Evolutionary conservation across 1,140 invertebrate species (phyloP).

Genomic region (Heliconius congener): DNA sequence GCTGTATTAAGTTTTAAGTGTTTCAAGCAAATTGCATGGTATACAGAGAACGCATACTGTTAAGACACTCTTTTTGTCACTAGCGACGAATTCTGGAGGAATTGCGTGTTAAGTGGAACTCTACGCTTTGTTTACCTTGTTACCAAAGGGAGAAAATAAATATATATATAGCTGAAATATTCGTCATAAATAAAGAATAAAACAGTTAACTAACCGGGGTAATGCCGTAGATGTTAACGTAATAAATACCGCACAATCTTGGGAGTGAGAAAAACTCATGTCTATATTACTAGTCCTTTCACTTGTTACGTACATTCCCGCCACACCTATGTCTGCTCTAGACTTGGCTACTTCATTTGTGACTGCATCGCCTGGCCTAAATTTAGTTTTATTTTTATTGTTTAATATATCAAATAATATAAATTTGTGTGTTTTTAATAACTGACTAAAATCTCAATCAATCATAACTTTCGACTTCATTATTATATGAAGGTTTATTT

Average conservation of each 20-base stretch:
- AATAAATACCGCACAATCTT: slow-evolving; percentile 88
- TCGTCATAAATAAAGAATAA: neutral
- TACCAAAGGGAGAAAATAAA: too few relatives aligned
- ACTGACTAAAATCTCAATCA: too few relatives aligned
- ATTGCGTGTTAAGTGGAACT: too few relatives aligned
- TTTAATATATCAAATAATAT: neutral
- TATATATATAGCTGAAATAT: too few relatives aligned
- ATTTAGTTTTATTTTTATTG: neutral
- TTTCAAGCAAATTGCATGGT: too few relatives aligned
- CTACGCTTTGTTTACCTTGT: too few relatives aligned
- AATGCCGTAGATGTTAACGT: slow-evolving; percentile 87
- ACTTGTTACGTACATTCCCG: slow-evolving; percentile 85
- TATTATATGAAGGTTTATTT: too few relatives aligned
- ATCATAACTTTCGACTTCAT: neutral
- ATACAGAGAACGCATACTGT: too few relatives aligned
- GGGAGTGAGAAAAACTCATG: slow-evolving; percentile 83
- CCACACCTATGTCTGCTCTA: slow-evolving; percentile 84
- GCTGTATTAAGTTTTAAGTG: too few relatives aligned
- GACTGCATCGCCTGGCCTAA: slow-evolving; percentile 83
- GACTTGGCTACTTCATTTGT: slow-evolving; percentile 74
- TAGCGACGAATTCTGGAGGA: too few relatives aligned
- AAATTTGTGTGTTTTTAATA: neutral
- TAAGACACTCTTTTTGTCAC: too few relatives aligned
- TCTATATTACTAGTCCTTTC: slow-evolving; percentile 81
- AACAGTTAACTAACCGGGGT: slow-evolving; percentile 82